Percentiles rank a stretch among this genome's conserved stretches.
Evolutionary conservation across 2,113 vertebrate genomes (phyloP).

Genomic region (Henicopernis longicauda): DNA sequence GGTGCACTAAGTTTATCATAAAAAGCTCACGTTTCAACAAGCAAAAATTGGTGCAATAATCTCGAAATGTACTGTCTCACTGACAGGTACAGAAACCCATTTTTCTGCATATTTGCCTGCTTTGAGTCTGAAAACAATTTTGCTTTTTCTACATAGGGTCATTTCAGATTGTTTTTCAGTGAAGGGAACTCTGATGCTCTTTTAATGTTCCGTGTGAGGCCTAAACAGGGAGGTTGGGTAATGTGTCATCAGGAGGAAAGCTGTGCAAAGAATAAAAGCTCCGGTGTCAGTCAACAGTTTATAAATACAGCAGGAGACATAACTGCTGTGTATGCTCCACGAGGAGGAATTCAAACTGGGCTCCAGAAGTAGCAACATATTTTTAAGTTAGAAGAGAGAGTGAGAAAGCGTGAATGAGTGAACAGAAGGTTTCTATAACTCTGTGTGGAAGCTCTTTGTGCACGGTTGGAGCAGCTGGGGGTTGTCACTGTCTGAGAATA

Average conservation of each 20-base stretch:
- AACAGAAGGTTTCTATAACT: background rate
- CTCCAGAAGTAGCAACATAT: background rate
- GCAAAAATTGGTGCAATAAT: slow-evolving; percentile 7
- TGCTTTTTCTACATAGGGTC: background rate
- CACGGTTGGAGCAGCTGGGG: accelerated
- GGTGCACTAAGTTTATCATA: slow-evolving; percentile 3
- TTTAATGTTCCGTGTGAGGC: accelerated
- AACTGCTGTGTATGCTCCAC: background rate
- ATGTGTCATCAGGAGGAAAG: background rate
- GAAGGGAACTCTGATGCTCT: background rate
- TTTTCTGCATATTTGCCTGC: background rate
- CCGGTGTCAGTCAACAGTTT: background rate
- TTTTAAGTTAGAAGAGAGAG: background rate
- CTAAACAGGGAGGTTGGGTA: background rate
- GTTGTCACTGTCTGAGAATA: background rate
- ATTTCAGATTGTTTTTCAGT: background rate
- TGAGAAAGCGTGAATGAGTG: background rate
- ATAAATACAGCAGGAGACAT: background rate
- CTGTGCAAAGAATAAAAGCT: background rate
- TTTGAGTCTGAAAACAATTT: background rate
- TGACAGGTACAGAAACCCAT: background rate
- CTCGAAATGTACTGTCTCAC: background rate
- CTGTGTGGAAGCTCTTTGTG: background rate
- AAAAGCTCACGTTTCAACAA: background rate
- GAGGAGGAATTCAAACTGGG: background rate